Conservation (phyloP, 2,797 vertebrate genomes). For the Tadarida brasiliensis region DNA sequence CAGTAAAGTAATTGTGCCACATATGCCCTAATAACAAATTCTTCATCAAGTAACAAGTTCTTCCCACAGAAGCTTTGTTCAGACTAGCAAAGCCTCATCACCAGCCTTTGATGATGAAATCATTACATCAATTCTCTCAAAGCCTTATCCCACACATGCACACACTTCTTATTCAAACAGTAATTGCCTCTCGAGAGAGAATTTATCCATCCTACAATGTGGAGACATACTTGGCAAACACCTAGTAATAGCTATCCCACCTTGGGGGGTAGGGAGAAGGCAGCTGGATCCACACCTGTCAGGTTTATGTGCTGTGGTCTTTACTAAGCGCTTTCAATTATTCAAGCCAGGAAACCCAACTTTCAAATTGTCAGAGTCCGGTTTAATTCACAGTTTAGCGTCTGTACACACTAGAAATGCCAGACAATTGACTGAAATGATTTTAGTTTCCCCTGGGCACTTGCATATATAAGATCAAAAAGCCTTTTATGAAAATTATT, state of each 20-base stretch:
- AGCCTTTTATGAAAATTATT: not conserved
- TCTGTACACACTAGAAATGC: conserved; percentile 5
- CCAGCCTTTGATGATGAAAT: conserved; percentile 83
- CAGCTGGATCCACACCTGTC: not conserved
- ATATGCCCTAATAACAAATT: not conserved
- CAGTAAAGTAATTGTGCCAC: not conserved
- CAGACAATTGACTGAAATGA: not conserved
- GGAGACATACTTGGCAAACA: conserved; percentile 40
- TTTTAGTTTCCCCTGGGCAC: not conserved
- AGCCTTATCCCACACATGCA: conserved; percentile 60
- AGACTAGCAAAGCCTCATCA: conserved; percentile 66
- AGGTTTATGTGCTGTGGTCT: not conserved
- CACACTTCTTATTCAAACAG: conserved; percentile 75
- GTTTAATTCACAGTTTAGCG: conserved; percentile 19
- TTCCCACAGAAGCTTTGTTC: conserved; percentile 44
- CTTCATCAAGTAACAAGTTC: not conserved
- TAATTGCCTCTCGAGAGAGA: conserved; percentile 86
- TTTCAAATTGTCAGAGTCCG: conserved; percentile 6
- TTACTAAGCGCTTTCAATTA: not conserved
- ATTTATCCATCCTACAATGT: conserved; percentile 67
- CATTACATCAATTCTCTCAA: conserved; percentile 83
- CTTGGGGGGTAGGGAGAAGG: not conserved
- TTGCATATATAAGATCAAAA: conserved; percentile 31
- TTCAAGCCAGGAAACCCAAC: not conserved
- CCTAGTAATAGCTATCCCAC: conserved; percentile 28